These are phyloP conservation scores for Drosophila ogumai DNA, from an alignment of 1,140 invertebrate species.

Conservation along the genomic window DNA sequence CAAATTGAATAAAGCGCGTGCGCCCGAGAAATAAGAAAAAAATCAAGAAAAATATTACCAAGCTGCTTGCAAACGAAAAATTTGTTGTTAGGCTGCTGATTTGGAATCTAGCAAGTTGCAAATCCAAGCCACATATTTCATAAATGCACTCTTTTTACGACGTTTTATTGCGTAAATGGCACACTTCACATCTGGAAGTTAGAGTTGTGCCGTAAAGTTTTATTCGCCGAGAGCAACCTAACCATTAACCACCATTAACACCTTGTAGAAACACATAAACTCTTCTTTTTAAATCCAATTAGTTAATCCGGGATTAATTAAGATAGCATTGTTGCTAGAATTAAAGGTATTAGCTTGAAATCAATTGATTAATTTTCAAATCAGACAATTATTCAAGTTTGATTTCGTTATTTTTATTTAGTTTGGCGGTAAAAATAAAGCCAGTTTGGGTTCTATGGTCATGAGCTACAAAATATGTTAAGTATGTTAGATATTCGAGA, in stretches of 20 bases:
- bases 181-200: constrained; percentile 7
- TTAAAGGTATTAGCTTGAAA: not conserved
- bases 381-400: constrained; percentile 7
- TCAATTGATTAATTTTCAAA: constrained; percentile 24
- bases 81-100: constrained; percentile 16
- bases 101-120: constrained; percentile 28
- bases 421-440: constrained; percentile 40
- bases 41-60: constrained; percentile 1
- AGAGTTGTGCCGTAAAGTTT: not conserved
- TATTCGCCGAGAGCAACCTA: not conserved
- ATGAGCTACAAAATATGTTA: constrained; percentile 63
- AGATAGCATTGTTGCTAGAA: constrained; percentile 1
- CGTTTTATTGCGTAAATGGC: constrained; percentile 4
- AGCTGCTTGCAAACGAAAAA: constrained; percentile 9
- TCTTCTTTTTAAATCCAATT: not conserved
- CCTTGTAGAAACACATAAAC: not conserved
- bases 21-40: constrained; percentile 3
- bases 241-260: constrained; percentile 9
- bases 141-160: constrained; percentile 16
- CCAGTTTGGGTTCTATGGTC: constrained; percentile 47
- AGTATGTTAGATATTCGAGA: constrained; percentile 41
- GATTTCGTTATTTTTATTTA: not conserved
- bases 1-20: constrained; percentile 29
- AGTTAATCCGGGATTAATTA: constrained; percentile 7
- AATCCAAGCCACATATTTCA: constrained; percentile 14